Conservation (phyloP, 2,888 invertebrate genomes). For the Campopleginae sp. region DNA sequence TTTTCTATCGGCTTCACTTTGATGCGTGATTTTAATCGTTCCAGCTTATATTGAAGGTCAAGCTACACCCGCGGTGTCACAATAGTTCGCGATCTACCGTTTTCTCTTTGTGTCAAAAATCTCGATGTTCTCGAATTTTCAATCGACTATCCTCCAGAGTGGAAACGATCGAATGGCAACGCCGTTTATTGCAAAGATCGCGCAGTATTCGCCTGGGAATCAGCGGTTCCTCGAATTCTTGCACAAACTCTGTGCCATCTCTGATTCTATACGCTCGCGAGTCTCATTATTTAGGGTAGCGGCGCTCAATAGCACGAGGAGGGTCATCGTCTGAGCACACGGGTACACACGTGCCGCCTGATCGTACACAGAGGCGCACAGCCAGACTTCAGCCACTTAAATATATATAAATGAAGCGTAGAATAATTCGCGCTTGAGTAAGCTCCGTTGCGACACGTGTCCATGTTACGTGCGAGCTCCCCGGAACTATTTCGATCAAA, state of each 20-base stretch:
- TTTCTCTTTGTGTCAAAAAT: too few species aligned
- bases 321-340: too few species aligned
- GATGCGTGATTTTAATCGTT: too few species aligned
- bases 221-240: slow-evolving; percentile 33
- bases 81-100: too few species aligned
- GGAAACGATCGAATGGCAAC: too few species aligned
- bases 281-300: slow-evolving; percentile 56
- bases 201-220: slow-evolving; percentile 11
- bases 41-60: too few species aligned
- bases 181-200: slow-evolving; percentile 9
- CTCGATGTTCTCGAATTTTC: too few species aligned
- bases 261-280: background rate
- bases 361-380: slow-evolving; percentile 30
- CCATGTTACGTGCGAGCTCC: background rate
- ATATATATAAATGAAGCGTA: background rate
- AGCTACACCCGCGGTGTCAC: too few species aligned
- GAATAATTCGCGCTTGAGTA: slow-evolving; percentile 59
- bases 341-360: slow-evolving; percentile 28
- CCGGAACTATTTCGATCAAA: too few species aligned
- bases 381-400: slow-evolving; percentile 21
- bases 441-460: slow-evolving; percentile 39
- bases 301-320: background rate
- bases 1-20: too few species aligned
- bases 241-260: slow-evolving; percentile 19
- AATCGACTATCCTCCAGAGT: too few species aligned